phyloP scores from a whole-genome alignment of 1,140 invertebrate genomes.

The Elymnias hypermnestra region DNA sequence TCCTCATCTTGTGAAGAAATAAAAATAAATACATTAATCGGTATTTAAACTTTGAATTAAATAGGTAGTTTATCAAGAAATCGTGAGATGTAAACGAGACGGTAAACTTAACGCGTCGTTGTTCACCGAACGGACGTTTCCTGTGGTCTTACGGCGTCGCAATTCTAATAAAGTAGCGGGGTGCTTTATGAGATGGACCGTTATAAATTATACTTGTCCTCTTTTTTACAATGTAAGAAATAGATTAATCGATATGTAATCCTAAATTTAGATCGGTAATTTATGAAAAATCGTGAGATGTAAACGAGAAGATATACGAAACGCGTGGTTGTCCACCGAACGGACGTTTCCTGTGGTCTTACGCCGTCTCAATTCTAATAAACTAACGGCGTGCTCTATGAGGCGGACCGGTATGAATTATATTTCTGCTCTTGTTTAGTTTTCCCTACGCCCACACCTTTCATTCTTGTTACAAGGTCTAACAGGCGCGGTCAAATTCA shows the following conservation, averaged over 20 bases:
- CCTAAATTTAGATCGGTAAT: no score
- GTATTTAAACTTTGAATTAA: no score
- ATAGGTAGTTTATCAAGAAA: no score
- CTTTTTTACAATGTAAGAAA: no score
- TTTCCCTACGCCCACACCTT: conserved; percentile 23
- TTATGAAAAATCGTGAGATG: neutral
- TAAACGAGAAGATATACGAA: conserved; percentile 3
- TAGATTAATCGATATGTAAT: no score
- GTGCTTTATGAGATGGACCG: conserved; percentile 23
- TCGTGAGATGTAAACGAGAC: conserved; percentile 5
- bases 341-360: conserved; percentile 54
- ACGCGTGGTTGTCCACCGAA: conserved; percentile 25
- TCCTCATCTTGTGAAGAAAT: conserved; percentile 20
- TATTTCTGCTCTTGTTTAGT: conserved; percentile 20
- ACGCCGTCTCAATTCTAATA: conserved; percentile 60
- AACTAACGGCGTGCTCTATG: conserved; percentile 21
- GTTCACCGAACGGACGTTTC: conserved; percentile 43
- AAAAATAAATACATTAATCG: no score
- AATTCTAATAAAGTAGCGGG: conserved; percentile 43
- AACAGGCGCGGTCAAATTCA: neutral
- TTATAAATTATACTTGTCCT: conserved; percentile 21
- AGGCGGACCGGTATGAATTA: conserved; percentile 23
- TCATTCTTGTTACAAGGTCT: conserved; percentile 15
- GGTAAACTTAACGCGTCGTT: conserved; percentile 16
- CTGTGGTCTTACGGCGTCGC: conserved; percentile 51